Conservation (phyloP, 64 coral and sea anemone genomes). For the Anthopleura sola region DNA sequence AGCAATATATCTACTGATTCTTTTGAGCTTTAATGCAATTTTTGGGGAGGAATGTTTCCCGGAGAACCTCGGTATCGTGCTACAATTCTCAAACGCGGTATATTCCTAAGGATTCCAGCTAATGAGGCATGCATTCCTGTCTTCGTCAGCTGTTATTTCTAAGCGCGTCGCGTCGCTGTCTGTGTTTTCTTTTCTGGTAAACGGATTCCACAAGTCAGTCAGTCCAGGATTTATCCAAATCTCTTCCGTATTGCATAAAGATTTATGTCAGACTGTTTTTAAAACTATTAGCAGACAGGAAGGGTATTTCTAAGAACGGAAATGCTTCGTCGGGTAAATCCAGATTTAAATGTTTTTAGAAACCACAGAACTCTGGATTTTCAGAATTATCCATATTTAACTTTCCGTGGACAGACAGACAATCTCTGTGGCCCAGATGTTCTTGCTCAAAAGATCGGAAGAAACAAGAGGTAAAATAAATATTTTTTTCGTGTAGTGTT, state of each 20-base stretch:
- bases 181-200: neutral
- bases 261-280: neutral
- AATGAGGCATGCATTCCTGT: no score
- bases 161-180: neutral
- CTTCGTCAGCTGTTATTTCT: no score
- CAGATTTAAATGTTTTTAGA: neutral
- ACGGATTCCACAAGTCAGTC: neutral
- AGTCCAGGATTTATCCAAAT: neutral
- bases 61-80: no score
- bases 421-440: no score
- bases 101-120: no score
- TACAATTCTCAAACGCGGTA: no score
- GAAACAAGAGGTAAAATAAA: no score
- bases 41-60: no score
- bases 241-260: neutral
- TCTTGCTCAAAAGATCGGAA: no score
- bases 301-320: neutral
- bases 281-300: conserved; percentile 11
- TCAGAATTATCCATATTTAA: neutral
- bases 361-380: neutral
- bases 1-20: no score
- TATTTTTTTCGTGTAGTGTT: no score
- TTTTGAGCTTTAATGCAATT: no score
- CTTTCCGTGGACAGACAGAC: neutral
- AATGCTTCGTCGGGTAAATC: neutral